Percentiles rank a stretch among this genome's conserved stretches.
Conservation (phyloP, 2,113 vertebrate genomes). For the Pseudorasbora parva region DNA sequence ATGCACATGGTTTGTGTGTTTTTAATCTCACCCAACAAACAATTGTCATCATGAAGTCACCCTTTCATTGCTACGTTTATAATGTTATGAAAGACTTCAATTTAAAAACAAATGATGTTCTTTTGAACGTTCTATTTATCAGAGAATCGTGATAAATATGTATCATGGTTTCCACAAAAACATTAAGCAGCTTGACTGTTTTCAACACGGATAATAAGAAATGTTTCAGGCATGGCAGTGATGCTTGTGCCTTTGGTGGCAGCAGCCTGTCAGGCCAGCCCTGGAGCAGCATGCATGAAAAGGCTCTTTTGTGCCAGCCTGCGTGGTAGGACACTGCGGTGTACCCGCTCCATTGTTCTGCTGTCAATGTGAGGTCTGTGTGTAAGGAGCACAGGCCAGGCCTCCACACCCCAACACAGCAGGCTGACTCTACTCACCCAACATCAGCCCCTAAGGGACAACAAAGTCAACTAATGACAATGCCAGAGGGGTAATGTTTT, state of each 20-base stretch:
- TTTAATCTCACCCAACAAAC: neutral
- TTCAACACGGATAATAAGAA: neutral
- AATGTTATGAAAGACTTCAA: neutral
- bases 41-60: neutral
- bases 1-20: neutral
- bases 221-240: constrained; percentile 33
- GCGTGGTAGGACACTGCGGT: constrained; percentile 35
- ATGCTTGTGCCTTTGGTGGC: constrained; percentile 38
- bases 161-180: neutral
- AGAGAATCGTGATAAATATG: neutral
- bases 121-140: neutral
- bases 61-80: neutral
- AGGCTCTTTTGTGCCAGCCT: constrained; percentile 54
- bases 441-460: constrained; percentile 11
- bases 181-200: too few species aligned
- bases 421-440: constrained; percentile 37
- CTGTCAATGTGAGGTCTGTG: constrained; percentile 57
- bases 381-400: constrained; percentile 23
- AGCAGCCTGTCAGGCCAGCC: constrained; percentile 30
- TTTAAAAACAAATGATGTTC: neutral
- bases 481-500: neutral
- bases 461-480: constrained; percentile 15
- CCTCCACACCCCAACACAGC: constrained; percentile 9
- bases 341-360: constrained; percentile 57
- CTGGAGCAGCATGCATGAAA: constrained; percentile 37